These are phyloP conservation scores for Prionchulus punctatus DNA, from an alignment of 2,888 invertebrate genomes.

Conservation along the genomic window DNA sequence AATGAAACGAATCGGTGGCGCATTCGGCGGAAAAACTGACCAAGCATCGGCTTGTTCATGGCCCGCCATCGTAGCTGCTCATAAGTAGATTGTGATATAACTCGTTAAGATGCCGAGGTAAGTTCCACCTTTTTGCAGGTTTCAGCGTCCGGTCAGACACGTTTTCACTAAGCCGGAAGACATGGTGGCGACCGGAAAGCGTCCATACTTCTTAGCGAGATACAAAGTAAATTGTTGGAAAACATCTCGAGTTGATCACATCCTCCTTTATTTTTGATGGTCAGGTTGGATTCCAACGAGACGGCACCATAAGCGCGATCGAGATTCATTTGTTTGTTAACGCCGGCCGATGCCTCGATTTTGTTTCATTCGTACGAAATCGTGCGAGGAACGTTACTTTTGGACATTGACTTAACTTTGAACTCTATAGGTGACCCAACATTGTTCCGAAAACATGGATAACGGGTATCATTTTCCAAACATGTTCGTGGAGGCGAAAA, in stretches of 20 bases:
- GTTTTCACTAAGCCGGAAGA: slow-evolving; percentile 86
- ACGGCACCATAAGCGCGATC: too few species aligned
- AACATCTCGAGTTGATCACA: too few species aligned
- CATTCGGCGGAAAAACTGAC: slow-evolving; percentile 87
- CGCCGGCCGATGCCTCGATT: background rate
- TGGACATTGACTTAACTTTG: background rate
- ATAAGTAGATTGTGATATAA: slow-evolving; percentile 37
- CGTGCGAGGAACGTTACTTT: too few species aligned
- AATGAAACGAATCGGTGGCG: slow-evolving; percentile 77
- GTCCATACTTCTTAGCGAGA: too few species aligned
- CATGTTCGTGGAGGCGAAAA: slow-evolving; percentile 47
- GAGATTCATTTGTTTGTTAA: background rate
- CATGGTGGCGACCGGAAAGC: slow-evolving; percentile 68
- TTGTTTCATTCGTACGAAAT: background rate
- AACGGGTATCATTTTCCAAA: slow-evolving; percentile 64
- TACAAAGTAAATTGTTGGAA: too few species aligned
- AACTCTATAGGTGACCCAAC: background rate
- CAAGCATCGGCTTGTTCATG: slow-evolving; percentile 49
- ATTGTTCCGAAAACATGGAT: slow-evolving; percentile 43
- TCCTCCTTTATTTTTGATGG: too few species aligned
- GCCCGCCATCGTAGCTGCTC: slow-evolving; percentile 63
- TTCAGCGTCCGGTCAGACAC: slow-evolving; percentile 59
- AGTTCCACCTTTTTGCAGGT: slow-evolving; percentile 42
- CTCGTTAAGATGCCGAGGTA: too few species aligned
- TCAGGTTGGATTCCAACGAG: too few species aligned